Conservation (phyloP, 1,140 invertebrate species). For the Drosophila quadrilineata region DNA sequence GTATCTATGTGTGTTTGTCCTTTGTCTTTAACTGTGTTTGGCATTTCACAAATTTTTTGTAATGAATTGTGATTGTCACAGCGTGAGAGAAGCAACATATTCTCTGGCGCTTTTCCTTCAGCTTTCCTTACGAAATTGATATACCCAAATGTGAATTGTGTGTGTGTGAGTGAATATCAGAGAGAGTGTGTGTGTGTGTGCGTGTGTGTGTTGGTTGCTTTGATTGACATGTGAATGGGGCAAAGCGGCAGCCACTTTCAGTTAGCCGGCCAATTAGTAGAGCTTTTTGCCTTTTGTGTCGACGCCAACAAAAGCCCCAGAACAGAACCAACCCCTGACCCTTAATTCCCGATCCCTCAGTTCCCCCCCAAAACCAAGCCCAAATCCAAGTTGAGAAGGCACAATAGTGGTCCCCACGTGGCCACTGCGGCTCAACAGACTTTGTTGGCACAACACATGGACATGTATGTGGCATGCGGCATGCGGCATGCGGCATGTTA, state of each 20-base stretch:
- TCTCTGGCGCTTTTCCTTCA: slow-evolving; percentile 18
- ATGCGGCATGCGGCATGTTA: too few species aligned
- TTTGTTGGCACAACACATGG: too few species aligned
- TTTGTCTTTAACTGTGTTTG: slow-evolving; percentile 15
- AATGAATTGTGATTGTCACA: slow-evolving; percentile 77
- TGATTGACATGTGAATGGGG: slow-evolving; percentile 77
- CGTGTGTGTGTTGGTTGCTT: slow-evolving; percentile 35
- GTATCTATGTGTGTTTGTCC: slow-evolving; percentile 5
- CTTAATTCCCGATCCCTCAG: neutral
- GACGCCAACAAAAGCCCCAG: slow-evolving; percentile 63
- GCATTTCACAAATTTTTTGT: slow-evolving; percentile 61
- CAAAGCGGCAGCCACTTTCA: slow-evolving; percentile 75
- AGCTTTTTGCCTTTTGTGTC: slow-evolving; percentile 74
- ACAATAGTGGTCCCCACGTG: too few species aligned
- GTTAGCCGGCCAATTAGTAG: slow-evolving; percentile 77
- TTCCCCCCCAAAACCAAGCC: too few species aligned
- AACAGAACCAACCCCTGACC: slow-evolving; percentile 48
- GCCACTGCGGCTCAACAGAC: too few species aligned
- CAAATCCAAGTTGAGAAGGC: too few species aligned
- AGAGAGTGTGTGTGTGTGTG: slow-evolving; percentile 8
- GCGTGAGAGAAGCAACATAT: slow-evolving; percentile 38
- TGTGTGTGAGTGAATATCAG: slow-evolving; percentile 16
- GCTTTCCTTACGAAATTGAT: slow-evolving; percentile 73
- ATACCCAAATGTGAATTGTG: slow-evolving; percentile 51
- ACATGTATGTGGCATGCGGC: slow-evolving; percentile 22